Percentiles rank a stretch among this genome's conserved stretches.
Conservation (phyloP, 2,797 vertebrate species). For the Argentina silus region DNA sequence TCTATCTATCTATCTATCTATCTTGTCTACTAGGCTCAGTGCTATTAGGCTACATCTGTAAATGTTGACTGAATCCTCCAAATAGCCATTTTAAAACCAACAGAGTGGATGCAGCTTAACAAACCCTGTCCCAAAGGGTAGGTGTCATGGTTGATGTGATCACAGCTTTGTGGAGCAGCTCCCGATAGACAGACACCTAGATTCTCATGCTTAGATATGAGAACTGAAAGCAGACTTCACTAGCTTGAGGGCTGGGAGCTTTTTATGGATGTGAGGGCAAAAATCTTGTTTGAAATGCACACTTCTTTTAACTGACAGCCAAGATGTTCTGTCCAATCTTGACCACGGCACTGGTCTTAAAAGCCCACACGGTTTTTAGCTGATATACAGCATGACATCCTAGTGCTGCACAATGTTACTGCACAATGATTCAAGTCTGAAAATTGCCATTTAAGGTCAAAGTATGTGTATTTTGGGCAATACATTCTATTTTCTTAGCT, state of each 20-base stretch:
- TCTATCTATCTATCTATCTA: too few relatives aligned
- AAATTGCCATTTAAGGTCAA: too few relatives aligned
- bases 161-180: slow-evolving; percentile 8
- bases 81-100: slow-evolving; percentile 18
- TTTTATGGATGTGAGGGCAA: background rate
- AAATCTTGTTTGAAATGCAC: background rate
- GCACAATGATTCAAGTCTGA: too few relatives aligned
- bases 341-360: too few relatives aligned
- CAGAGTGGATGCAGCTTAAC: slow-evolving; percentile 1
- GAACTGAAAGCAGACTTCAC: background rate
- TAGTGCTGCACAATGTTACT: too few relatives aligned
- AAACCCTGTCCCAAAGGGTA: slow-evolving; percentile 21
- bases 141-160: slow-evolving; percentile 25
- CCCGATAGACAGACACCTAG: background rate
- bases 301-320: background rate
- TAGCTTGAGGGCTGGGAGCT: background rate
- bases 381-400: too few relatives aligned
- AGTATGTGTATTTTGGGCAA: too few relatives aligned
- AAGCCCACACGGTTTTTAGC: too few relatives aligned
- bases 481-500: too few relatives aligned
- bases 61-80: slow-evolving; percentile 24
- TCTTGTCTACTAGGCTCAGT: slow-evolving; percentile 20
- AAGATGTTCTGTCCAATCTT: too few relatives aligned
- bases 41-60: slow-evolving; percentile 9
- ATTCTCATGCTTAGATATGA: slow-evolving; percentile 5